Base-by-base conservation (phyloP, 2,113 vertebrate species). In the Butastur rufipennis region DNA sequence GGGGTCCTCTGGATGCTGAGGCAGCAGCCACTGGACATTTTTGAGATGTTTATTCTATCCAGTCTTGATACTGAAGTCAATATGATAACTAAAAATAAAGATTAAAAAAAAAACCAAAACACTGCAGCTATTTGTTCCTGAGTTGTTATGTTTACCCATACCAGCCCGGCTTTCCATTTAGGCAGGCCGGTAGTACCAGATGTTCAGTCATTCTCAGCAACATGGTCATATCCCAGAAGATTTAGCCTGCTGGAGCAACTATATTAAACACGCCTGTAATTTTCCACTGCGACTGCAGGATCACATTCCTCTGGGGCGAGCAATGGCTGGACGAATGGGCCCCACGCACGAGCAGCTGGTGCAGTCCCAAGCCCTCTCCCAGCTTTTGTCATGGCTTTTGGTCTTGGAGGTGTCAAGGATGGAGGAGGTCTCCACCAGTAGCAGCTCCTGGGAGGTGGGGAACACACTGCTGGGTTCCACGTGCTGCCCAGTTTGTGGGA, bases 221-320 rank as follows among this genome's bases (percentile, higher is more conserved):
- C 65, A 15, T 61, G 93, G 87, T 96, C 95, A 94, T 80, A 94
- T 97, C 98, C 97, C 98, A 84, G 88, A 92, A 98, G 97, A 97
- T 93, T 94, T 94, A 94, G 89, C 94, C 61, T 8, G 9, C 43
- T 1, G 16, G 73, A 86, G 80, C 88, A 96, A 91, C 95, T 97
- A 55, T 97, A 97, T 95, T 95, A 98, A 98, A 97, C 79, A 43
- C 1, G 83, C 78, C 63, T 96, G 95, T 97, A 95, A 97, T 90
- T 98, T 98, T 98, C 98, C 97, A 98, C 96, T 95, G 88, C 31
- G 87, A 92, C 79, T 85, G 95, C 95, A 93, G 94, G 90, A 59
- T 32, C 25, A 27, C n/a, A 42, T 95, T 95, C 89, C 80, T 97
- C 43, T 71, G 23, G 66, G 87, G 67, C 4, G 4, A 95, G 86